phyloP scores from a whole-genome alignment of 2,888 invertebrate species.

The Papilio elwesi region DNA sequence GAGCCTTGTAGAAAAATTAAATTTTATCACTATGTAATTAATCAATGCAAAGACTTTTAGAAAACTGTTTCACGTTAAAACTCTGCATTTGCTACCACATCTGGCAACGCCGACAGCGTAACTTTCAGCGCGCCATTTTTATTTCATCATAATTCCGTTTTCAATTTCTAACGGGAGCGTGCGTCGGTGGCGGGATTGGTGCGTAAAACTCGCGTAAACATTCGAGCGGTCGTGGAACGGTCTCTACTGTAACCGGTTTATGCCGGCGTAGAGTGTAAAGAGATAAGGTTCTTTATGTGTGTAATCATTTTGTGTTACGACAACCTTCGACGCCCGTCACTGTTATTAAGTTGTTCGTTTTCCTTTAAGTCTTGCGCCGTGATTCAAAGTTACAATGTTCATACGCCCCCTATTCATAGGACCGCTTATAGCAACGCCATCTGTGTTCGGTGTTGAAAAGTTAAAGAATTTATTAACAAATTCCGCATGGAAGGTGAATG shows the following conservation, averaged over 20 bases:
- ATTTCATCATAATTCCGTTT: constrained; percentile 78
- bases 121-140: constrained; percentile 60
- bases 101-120: constrained; percentile 39
- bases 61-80: constrained; percentile 24
- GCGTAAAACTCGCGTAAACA: constrained; percentile 81
- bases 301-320: constrained; percentile 80
- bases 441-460: constrained; percentile 29
- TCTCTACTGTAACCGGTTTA: constrained; percentile 78
- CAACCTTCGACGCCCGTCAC: constrained; percentile 69
- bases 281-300: constrained; percentile 81
- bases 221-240: constrained; percentile 74
- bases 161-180: constrained; percentile 73
- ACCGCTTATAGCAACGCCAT: constrained; percentile 41
- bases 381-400: constrained; percentile 57
- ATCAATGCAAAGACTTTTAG: constrained; percentile 9
- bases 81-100: constrained; percentile 27
- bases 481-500: constrained; percentile 21
- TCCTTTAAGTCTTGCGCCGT: constrained; percentile 55
- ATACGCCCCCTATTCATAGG: not conserved
- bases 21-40: not conserved
- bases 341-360: constrained; percentile 69
- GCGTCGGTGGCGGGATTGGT: constrained; percentile 70
- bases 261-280: constrained; percentile 74
- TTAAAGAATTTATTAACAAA: constrained; percentile 21
- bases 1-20: constrained; percentile 1